Conservation (phyloP, 2,797 vertebrate species). For the Dromococcyx pavoninus region DNA sequence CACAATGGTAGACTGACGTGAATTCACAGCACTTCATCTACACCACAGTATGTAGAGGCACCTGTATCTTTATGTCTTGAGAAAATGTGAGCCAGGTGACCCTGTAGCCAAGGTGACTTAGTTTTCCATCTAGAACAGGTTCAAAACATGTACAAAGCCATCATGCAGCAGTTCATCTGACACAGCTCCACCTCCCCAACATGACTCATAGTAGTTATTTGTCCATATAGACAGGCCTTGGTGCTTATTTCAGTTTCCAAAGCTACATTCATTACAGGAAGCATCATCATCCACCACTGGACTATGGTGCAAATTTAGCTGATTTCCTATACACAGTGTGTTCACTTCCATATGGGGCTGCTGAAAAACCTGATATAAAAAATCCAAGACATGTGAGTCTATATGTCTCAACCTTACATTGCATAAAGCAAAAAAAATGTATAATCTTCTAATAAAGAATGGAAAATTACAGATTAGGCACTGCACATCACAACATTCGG, state of each 20-base stretch:
- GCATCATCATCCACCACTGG: background rate
- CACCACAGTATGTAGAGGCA: fast-evolving
- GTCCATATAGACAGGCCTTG: background rate
- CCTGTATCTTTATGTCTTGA: background rate
- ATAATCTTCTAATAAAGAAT: background rate
- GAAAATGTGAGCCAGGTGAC: background rate
- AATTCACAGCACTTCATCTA: background rate
- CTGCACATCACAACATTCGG: background rate
- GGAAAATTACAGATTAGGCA: background rate
- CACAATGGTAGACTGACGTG: background rate
- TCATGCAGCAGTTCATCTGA: background rate
- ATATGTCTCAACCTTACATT: background rate
- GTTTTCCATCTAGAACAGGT: background rate
- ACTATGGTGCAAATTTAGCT: background rate
- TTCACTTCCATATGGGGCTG: background rate
- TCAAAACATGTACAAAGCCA: background rate
- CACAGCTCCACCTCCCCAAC: background rate
- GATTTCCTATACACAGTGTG: background rate
- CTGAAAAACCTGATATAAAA: background rate
- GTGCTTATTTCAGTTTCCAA: background rate
- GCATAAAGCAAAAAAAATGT: background rate
- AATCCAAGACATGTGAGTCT: background rate
- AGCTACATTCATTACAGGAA: background rate
- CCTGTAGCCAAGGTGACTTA: background rate
- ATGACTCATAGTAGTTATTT: background rate